Percentiles rank a stretch among this genome's conserved stretches.
Conservation (phyloP, 2,888 invertebrate species). For the Leptopilina myrica region DNA sequence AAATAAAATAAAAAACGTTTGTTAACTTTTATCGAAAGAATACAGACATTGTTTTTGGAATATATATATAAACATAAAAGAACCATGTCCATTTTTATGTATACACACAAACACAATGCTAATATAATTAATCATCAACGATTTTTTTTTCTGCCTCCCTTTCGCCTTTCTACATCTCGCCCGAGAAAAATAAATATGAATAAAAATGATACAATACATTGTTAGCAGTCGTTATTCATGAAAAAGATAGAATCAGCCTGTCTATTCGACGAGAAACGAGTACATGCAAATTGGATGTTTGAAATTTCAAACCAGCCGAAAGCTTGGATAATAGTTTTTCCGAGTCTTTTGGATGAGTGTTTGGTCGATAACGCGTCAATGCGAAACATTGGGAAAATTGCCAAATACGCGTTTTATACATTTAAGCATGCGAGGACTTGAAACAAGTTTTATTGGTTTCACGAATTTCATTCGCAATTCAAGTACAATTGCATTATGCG, state of each 20-base stretch:
- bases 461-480: slow-evolving; percentile 20
- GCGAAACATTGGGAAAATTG: slow-evolving; percentile 35
- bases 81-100: background rate
- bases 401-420: slow-evolving; percentile 19
- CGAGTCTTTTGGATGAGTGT: slow-evolving; percentile 31
- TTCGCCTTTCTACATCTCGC: too few relatives aligned
- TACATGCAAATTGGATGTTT: slow-evolving; percentile 55
- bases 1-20: too few relatives aligned
- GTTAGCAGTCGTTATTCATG: slow-evolving; percentile 27
- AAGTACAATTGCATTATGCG: slow-evolving; percentile 31
- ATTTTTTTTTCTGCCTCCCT: background rate
- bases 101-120: background rate
- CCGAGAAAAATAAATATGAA: slow-evolving; percentile 22
- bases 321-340: slow-evolving; percentile 34
- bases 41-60: too few relatives aligned
- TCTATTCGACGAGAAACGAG: slow-evolving; percentile 33
- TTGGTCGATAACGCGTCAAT: slow-evolving; percentile 34
- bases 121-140: too few relatives aligned
- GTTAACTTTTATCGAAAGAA: too few relatives aligned
- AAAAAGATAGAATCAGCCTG: slow-evolving; percentile 43
- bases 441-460: slow-evolving; percentile 10
- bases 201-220: slow-evolving; percentile 24
- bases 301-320: slow-evolving; percentile 44
- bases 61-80: background rate
- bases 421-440: slow-evolving; percentile 16